Percentiles rank a stretch among this genome's conserved stretches.
Evolutionary conservation across 2,797 vertebrate species (phyloP).

Genomic region (Naso thynnoides): DNA sequence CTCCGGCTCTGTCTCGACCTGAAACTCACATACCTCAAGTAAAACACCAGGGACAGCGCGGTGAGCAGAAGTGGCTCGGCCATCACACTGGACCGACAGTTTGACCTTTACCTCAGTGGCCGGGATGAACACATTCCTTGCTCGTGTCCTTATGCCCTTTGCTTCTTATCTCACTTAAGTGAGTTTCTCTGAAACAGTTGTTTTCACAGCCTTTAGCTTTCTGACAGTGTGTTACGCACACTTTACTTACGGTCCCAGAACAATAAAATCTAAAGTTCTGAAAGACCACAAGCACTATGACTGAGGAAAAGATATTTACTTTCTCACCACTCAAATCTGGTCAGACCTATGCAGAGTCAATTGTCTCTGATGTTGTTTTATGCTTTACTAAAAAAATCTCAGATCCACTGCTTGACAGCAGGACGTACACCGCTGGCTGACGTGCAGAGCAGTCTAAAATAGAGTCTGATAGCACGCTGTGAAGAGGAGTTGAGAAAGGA

Average conservation of each 20-base stretch:
- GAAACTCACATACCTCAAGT: too few species aligned
- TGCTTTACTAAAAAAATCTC: neutral
- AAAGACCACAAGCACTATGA: too few species aligned
- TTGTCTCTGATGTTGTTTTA: neutral
- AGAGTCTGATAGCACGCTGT: slow-evolving; percentile 66
- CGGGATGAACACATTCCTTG: neutral
- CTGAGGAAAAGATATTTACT: neutral
- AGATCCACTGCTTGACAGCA: slow-evolving; percentile 1
- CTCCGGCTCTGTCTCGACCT: neutral
- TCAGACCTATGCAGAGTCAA: neutral
- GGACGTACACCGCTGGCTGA: neutral
- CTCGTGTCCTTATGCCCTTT: neutral
- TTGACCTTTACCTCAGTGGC: neutral
- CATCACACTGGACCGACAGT: neutral
- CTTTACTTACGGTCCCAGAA: neutral
- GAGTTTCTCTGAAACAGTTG: neutral
- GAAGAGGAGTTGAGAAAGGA: slow-evolving; percentile 64
- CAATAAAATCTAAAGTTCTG: neutral
- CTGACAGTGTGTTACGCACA: neutral
- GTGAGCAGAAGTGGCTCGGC: neutral
- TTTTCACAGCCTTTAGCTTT: slow-evolving; percentile 21
- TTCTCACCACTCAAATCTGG: neutral
- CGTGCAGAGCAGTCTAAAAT: slow-evolving; percentile 60
- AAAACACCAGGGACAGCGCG: neutral
- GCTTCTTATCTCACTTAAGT: neutral